Base-by-base conservation (phyloP, 2,888 invertebrate species). In the Archips crataeganus region DNA sequence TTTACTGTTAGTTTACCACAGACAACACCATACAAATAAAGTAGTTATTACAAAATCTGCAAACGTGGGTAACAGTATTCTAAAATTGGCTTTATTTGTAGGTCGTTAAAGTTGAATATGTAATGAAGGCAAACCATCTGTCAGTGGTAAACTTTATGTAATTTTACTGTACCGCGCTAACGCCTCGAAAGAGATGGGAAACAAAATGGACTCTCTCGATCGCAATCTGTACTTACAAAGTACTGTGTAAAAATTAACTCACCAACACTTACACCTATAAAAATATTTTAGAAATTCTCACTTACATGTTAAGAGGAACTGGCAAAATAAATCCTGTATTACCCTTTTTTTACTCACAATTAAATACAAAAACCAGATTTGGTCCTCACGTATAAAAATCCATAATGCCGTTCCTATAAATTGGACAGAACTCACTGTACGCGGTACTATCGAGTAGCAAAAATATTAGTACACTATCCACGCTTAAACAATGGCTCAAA, bases 201-300 rank as follows among this genome's bases (percentile, higher is more conserved):
- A 73, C 59, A 64, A 69, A 73, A 69, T 54, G 74, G 64, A 51
- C 39, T 59, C 49, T 67, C 61, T 23, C 45, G 62, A 65, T 70
- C 45, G 63, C 72, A 60, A 59, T 59, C 39, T 77, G 75, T 87
- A 88, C 87, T 86, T 85, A 89, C 83, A 85, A 87, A 85, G 89
- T 85, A 88, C 83, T 84, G 85, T 86, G 85, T 90, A 90, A 91
- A 93, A 92, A 92, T 86, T 87, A 91, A 91, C 89, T 90, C 87
- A 91, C 90, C 90, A 91, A 92, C 92, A 92, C 94, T 94, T 94
- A 94, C 82, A 85, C 85, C 93, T 94, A 90, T 86, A 92, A 93
- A 94, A 93, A 93, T 93, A 92, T 92, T 91, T 88, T 90, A 93
- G 92, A 93, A 93, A 94, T 92, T 94, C 93, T 93, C 92, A 93